Evolutionary conservation across 2,113 vertebrate genomes (phyloP), one percentile per base, ranked within the genome.

Genomic region (Propithecus coquereli): DNA sequence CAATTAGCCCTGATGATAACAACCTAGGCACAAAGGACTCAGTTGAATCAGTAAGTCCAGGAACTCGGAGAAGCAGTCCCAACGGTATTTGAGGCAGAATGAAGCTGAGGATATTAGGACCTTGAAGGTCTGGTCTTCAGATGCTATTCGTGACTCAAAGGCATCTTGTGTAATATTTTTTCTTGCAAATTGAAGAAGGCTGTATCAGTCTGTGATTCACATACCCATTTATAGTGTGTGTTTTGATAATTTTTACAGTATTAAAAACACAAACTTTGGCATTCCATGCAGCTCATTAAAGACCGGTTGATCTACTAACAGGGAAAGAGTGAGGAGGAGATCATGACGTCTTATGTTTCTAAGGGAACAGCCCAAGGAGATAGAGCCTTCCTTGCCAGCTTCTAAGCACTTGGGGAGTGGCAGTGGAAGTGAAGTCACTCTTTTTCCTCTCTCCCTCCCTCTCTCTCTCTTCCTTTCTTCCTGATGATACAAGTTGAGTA

Each of bases 391-490:
- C 50, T 63, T 34, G 9, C 16, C 16, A 27, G 43, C 13, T 52
- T n/a, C 37, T 16, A 13, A 85, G 45, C 8, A 10, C 6, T n/a
- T 68, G 63, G 47, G 54, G 22, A 25, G 61, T 59, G 43, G 17
- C 13, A 6, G 11, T 37, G 13, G 63, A 54, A 18, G 47, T 43
- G 3, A 3, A 3, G 9, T 8, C 45, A 18, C 4, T 43, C 11
- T 14, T 66, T 52, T 45, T 4, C 2, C 22, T 27, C 20, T 22
- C 0, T 20, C 47, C 3, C 30, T 12, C 25, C 9, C 3, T 4
- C 25, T 0, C 59, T 0, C 59, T n/a, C 59, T 17, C 61, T 32
- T 12, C 30, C 5, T 45, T 30, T n/a, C 2, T 52, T 27, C 52
- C 30, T 32, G 40, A 32, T 90, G 11, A 43, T 50, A 71, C 16